These are phyloP conservation scores for Bellardia bayeri DNA, from an alignment of 2,888 invertebrate genomes.

Conservation along the genomic window DNA sequence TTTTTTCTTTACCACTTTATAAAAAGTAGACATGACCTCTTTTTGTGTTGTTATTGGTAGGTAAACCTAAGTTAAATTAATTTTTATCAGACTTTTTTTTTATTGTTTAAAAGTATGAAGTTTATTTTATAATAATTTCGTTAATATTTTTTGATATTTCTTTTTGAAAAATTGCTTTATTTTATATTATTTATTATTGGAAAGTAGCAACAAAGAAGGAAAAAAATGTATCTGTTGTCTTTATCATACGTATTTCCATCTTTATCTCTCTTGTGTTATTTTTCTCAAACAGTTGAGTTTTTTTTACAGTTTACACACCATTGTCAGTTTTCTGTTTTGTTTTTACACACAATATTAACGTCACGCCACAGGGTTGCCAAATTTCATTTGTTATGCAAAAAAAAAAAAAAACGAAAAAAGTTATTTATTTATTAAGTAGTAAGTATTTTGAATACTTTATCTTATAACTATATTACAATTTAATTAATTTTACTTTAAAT, in stretches of 20 bases:
- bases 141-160: neutral
- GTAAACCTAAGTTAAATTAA: conserved; percentile 22
- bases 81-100: neutral
- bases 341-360: conserved; percentile 50
- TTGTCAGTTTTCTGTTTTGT: conserved; percentile 65
- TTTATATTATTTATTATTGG: conserved; percentile 32
- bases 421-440: too few relatives aligned
- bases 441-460: too few relatives aligned
- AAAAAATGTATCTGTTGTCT: conserved; percentile 44
- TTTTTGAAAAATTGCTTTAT: neutral
- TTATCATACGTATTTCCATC: conserved; percentile 47
- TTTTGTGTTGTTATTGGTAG: conserved; percentile 52
- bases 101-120: too few relatives aligned
- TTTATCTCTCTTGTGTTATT: conserved; percentile 54
- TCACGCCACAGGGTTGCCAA: conserved; percentile 64
- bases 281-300: conserved; percentile 24
- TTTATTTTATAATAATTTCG: neutral
- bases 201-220: conserved; percentile 43
- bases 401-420: neutral
- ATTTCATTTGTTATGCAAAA: conserved; percentile 40
- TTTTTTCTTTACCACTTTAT: conserved; percentile 50
- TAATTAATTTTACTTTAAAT: too few relatives aligned
- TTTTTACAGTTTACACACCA: conserved; percentile 63
- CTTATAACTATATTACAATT: too few relatives aligned
- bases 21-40: conserved; percentile 70